Percentiles rank a stretch among this genome's conserved stretches.
Evolutionary conservation across 2,113 vertebrate species (phyloP).

Genomic region (Datnioides undecimradiatus): DNA sequence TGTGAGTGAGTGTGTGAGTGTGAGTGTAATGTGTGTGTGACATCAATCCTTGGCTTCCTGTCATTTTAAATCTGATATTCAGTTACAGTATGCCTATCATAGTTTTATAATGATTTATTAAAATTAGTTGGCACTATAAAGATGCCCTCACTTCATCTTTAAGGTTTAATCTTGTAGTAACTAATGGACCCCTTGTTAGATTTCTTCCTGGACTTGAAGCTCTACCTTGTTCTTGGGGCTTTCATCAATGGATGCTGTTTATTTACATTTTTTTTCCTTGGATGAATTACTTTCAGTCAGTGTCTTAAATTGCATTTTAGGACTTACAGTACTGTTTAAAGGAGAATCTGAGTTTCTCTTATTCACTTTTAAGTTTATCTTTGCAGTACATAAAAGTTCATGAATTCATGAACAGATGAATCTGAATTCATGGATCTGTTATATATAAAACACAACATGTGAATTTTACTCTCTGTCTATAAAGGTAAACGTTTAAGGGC

Average conservation of each 20-base stretch:
- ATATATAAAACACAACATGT: background rate
- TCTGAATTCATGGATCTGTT: no score
- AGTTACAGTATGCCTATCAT: background rate
- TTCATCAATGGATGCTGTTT: background rate
- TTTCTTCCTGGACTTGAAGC: background rate
- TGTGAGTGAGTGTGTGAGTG: constrained; percentile 7
- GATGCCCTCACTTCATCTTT: background rate
- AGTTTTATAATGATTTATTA: background rate
- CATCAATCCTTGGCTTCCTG: background rate
- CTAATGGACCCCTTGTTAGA: background rate
- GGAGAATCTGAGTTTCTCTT: background rate
- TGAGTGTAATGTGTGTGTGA: constrained; percentile 16
- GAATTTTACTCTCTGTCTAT: background rate
- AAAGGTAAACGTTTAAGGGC: background rate
- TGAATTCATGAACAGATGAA: no score
- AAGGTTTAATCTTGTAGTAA: background rate
- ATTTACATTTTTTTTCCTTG: no score
- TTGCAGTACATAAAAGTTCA: no score
- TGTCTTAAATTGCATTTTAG: no score
- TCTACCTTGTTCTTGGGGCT: background rate
- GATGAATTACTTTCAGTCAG: background rate
- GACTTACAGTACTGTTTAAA: no score
- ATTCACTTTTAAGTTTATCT: background rate
- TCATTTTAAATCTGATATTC: background rate
- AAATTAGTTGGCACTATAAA: background rate